A percentile compares a stretch with the other conserved stretches of the same genome.
phyloP scores from a whole-genome alignment of 1,140 invertebrate species.

The Lordiphosa collinella region DNA sequence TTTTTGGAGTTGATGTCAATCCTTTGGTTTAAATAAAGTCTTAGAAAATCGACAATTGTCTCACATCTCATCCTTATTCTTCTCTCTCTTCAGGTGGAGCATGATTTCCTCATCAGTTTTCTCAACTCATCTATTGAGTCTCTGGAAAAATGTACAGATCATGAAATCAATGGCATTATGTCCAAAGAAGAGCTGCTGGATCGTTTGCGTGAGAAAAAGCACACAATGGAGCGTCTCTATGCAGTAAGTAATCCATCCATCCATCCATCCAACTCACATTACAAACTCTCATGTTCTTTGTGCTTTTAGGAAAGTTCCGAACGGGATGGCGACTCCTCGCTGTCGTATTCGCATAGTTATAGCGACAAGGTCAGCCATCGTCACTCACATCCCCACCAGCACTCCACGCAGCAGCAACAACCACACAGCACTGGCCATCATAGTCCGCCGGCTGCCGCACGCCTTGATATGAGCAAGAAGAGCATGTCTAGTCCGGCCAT shows the following conservation, averaged over 20 bases:
- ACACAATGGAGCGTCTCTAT: conserved; percentile 80
- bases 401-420: conserved; percentile 26
- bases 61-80: background rate
- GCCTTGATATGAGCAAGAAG: conserved; percentile 73
- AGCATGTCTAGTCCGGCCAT: conserved; percentile 78
- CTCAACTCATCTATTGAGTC: conserved; percentile 85
- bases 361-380: conserved; percentile 58
- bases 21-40: no score
- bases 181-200: conserved; percentile 83
- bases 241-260: conserved; percentile 36
- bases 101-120: conserved; percentile 86
- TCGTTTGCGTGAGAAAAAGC: conserved; percentile 84
- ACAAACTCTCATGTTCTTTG: background rate
- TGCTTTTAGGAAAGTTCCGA: conserved; percentile 63
- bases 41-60: no score
- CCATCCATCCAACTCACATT: background rate
- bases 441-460: conserved; percentile 63
- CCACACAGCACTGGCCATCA: conserved; percentile 33
- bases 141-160: conserved; percentile 80
- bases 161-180: conserved; percentile 81
- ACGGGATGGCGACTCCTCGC: conserved; percentile 68
- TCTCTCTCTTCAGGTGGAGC: conserved; percentile 81
- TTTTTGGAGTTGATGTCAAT: no score
- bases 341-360: conserved; percentile 72
- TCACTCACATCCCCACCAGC: conserved; percentile 53